Base-by-base conservation (phyloP, 1,140 invertebrate genomes). In the Neoseiulus cucumeris region DNA sequence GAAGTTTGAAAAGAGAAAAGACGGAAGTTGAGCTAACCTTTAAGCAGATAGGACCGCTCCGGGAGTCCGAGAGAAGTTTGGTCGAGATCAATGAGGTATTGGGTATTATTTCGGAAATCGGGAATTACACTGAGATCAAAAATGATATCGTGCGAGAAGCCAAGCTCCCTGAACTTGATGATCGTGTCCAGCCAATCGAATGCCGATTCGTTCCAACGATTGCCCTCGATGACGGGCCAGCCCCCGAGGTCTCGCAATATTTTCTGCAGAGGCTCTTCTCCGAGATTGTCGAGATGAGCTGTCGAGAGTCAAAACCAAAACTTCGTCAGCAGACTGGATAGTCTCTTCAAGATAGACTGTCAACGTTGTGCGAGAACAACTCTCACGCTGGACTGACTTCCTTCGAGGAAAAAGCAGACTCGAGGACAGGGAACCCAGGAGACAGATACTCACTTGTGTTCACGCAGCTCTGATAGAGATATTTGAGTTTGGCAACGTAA, bases 101-200 rank as follows among this genome's bases (percentile, higher is more conserved):
- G 82, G 0, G 86, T 87, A 28, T 70, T 73, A 74, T 94, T 93
- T 74, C 89, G 91, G n/a, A 91, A 80, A 76, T 95, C 89, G 7
- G 88, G 85, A 2, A 84, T 83, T 65, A 95, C 85, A 41, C 87
- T 89, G 70, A 94, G 89, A 71, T 92, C 88, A n/a, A 96, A 80
- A 72, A 93, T 85, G 72, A 93, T 91, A 74, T 92, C 88, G 44
- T 89, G 85, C 6, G 86, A 88, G 73, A 88, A 91, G 2, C 91
- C 91, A 5, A 80, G 75, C 59, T 78, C 76, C 20, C 86, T 79
- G 76, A 89, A 91, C 65, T 81, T 85, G 76, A 86, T 89, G 2
- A 91, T 83, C 7, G 84, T 84, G 67, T 88, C 79, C 70, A 83
- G 84, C 89, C 89, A 93, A 47, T 83, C 80, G 75, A 87, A 91